Percentiles rank a stretch among this genome's conserved stretches.
These are phyloP conservation scores for Caranx melampygus DNA, from an alignment of 2,113 vertebrate genomes.

Conservation along the genomic window DNA sequence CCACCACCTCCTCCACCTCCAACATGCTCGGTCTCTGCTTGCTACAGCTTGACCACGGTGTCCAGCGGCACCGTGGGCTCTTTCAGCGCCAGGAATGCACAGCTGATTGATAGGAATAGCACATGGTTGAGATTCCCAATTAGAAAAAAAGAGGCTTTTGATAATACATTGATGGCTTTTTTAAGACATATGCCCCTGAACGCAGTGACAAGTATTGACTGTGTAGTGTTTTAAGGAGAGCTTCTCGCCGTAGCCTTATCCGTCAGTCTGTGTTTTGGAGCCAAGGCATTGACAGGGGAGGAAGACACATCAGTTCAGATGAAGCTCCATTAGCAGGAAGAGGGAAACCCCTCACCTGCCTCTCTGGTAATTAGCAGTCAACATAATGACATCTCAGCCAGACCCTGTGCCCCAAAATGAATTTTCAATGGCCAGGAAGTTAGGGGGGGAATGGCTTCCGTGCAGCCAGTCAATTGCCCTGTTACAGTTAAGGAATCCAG, in stretches of 20 bases:
- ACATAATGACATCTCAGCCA: conserved; percentile 68
- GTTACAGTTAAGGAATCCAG: conserved; percentile 88
- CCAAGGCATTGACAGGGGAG: conserved; percentile 63
- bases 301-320: conserved; percentile 63
- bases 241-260: conserved; percentile 48
- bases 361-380: conserved; percentile 79
- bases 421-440: conserved; percentile 79
- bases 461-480: conserved; percentile 83
- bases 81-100: neutral
- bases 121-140: conserved; percentile 30
- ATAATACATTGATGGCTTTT: conserved; percentile 53
- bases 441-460: conserved; percentile 54
- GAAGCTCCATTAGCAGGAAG: conserved; percentile 54
- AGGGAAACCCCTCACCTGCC: conserved; percentile 59
- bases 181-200: conserved; percentile 43
- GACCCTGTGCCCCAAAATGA: conserved; percentile 60
- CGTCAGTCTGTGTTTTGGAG: conserved; percentile 61
- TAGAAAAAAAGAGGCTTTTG: conserved; percentile 41
- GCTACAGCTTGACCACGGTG: conserved; percentile 30
- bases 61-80: neutral
- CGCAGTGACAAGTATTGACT: conserved; percentile 59
- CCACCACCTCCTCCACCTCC: neutral
- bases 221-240: conserved; percentile 66
- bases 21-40: neutral
- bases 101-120: conserved; percentile 42